Percentiles rank a stretch among this genome's conserved stretches.
phyloP scores from a whole-genome alignment of 2,888 invertebrate species.

The Mythimna lalbum region DNA sequence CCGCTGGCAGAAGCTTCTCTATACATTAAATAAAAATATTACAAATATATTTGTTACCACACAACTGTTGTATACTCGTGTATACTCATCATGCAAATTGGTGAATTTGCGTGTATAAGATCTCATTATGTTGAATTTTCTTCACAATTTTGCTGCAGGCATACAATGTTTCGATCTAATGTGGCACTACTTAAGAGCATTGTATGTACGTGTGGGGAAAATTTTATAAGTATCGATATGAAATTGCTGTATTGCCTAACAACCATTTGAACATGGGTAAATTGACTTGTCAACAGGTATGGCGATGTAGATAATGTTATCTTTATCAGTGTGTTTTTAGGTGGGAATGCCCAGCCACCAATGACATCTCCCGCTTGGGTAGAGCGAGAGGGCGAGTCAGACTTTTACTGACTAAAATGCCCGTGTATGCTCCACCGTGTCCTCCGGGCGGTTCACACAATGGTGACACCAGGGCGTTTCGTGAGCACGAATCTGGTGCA shows the following conservation, averaged over 20 bases:
- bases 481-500: too few relatives aligned
- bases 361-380: too few relatives aligned
- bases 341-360: too few relatives aligned
- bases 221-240: slow-evolving; percentile 12
- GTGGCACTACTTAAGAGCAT: slow-evolving; percentile 10
- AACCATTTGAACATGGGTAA: background rate
- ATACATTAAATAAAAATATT: background rate
- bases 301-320: background rate
- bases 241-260: slow-evolving; percentile 13
- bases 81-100: slow-evolving; percentile 13
- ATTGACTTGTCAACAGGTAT: slow-evolving; percentile 7
- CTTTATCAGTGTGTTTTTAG: background rate
- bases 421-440: too few relatives aligned
- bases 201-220: background rate
- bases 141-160: slow-evolving; percentile 22
- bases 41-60: background rate
- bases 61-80: background rate
- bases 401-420: too few relatives aligned
- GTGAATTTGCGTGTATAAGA: slow-evolving; percentile 21
- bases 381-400: too few relatives aligned
- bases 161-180: slow-evolving; percentile 19
- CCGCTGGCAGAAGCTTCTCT: background rate
- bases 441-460: too few relatives aligned
- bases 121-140: slow-evolving; percentile 40
- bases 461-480: too few relatives aligned